Evolutionary conservation across 37 sponge, comb jelly and placozoan genomes (phyloP), one percentile per base, ranked within the genome.

Genomic region (Cliona cf. orientalis): DNA sequence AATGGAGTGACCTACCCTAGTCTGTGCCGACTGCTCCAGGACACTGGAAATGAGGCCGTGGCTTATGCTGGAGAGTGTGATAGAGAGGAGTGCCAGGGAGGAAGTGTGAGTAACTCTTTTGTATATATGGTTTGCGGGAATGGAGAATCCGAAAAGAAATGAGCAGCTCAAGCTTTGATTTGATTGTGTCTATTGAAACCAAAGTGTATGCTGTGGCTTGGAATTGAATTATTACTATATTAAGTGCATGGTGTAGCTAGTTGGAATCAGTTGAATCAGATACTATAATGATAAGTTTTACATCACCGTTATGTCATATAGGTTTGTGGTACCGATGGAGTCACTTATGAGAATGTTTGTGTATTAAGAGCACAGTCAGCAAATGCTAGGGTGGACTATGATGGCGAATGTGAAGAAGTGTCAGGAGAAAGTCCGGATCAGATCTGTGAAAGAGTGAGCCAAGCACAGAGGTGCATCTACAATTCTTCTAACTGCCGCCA

Each of bases 291-390:
- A n/a, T n/a, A n/a, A n/a, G n/a, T n/a, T n/a, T n/a, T 4, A 38
- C 37, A 11, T 5, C 36, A 66, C 67, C 34, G 37, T 66, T 66
- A 34, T 31, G 1, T 39, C 17, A 59, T 67, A 2, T 72, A 86
- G 86, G 86, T 78, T 42, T 86, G 86, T 71, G 86, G 79, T 22
- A 78, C 79, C 60, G 86, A 78, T 78, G 73, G 73, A 46, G 79
- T 78, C 17, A 86, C 86, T 5, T 78, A 86, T 36, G 72, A 77
- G 7, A 86, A 77, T 56, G 60, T 86, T 45, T 86, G 86, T 61
- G 72, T 31, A 32, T 53, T 78, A 38, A 46, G 86, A 12, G 71
- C 58, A 22, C 78, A 57, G 28, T 84, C 84, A 21, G 71, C 29
- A 9, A 71, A 78, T 70, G 79, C 79, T 62, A 42, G 79, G 33